phyloP scores from a whole-genome alignment of 53 echinoderm and acorn worm genomes.

The Antedon mediterranea region DNA sequence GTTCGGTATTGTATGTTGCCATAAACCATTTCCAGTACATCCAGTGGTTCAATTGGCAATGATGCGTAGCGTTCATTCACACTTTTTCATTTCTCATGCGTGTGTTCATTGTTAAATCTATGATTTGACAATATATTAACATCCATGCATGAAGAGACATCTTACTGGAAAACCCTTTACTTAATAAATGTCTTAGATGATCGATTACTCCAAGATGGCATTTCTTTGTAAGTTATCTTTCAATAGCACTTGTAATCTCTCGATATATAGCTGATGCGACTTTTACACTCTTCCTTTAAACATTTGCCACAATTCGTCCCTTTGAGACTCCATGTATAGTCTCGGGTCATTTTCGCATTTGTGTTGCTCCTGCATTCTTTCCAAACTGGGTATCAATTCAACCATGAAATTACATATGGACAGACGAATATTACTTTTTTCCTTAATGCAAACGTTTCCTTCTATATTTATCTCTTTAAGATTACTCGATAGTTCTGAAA shows the following conservation, averaged over 20 bases:
- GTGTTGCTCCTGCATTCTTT: not conserved
- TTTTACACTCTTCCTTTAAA: not conserved
- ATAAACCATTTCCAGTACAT: slow-evolving; percentile 24
- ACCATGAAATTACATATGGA: not conserved
- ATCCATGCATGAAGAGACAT: not conserved
- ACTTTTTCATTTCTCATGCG: not conserved
- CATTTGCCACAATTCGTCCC: not conserved
- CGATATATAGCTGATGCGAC: not conserved
- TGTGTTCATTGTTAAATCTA: not conserved
- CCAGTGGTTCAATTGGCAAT: not conserved
- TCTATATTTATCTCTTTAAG: not conserved
- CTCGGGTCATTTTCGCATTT: not conserved
- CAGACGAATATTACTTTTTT: not conserved
- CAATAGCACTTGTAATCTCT: not conserved
- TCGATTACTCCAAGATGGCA: not conserved
- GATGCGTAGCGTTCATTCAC: not conserved
- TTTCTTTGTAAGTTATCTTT: not conserved
- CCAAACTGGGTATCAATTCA: not conserved
- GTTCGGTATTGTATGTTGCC: slow-evolving; percentile 9
- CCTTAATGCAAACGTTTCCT: not conserved
- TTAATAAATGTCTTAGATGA: not conserved
- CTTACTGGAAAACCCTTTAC: not conserved
- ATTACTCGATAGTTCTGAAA: not conserved
- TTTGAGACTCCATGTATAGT: not conserved
- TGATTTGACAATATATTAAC: not conserved